phyloP scores from a whole-genome alignment of 2,113 vertebrate species.

The Pachypanchax playfairii region DNA sequence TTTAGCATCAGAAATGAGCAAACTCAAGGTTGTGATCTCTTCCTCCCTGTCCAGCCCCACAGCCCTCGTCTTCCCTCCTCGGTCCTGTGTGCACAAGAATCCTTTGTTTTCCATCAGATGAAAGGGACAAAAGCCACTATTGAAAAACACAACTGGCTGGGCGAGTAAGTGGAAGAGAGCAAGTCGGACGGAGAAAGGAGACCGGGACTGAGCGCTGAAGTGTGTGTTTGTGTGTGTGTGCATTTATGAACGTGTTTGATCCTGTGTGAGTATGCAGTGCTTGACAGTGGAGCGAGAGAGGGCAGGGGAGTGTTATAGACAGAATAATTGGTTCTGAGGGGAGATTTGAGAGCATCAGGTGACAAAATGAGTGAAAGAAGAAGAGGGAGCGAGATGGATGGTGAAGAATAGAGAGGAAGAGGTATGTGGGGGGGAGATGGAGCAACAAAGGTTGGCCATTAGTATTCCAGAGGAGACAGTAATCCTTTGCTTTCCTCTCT shows the following conservation, averaged over 20 bases:
- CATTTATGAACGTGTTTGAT: slow-evolving; percentile 34
- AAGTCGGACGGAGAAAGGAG: slow-evolving; percentile 45
- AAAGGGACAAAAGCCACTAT: slow-evolving; percentile 85
- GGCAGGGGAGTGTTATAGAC: slow-evolving; percentile 3
- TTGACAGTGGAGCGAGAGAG: slow-evolving; percentile 37
- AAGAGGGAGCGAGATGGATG: slow-evolving; percentile 28
- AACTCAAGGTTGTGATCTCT: slow-evolving; percentile 62
- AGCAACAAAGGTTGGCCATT: slow-evolving; percentile 68
- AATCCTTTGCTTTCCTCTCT: slow-evolving; percentile 59
- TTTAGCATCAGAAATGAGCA: slow-evolving; percentile 15
- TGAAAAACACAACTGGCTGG: slow-evolving; percentile 76
- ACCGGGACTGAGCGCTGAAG: slow-evolving; percentile 32
- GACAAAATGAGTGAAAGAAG: slow-evolving; percentile 45
- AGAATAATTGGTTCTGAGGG: slow-evolving; percentile 51
- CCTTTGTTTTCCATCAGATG: slow-evolving; percentile 80
- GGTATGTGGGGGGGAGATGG: slow-evolving; percentile 36
- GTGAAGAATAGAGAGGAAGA: slow-evolving; percentile 23
- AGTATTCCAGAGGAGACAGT: slow-evolving; percentile 71
- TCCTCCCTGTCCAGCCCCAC: slow-evolving; percentile 59
- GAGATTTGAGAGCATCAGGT: slow-evolving; percentile 35
- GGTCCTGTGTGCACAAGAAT: slow-evolving; percentile 79
- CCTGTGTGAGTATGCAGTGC: slow-evolving; percentile 42
- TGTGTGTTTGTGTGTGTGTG: slow-evolving; percentile 14
- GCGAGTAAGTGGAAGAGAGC: slow-evolving; percentile 61
- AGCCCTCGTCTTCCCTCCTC: slow-evolving; percentile 64